Evolutionary conservation across 2,888 invertebrate genomes (phyloP), one percentile per base, ranked within the genome.

Genomic region (Volucella zonaria): DNA sequence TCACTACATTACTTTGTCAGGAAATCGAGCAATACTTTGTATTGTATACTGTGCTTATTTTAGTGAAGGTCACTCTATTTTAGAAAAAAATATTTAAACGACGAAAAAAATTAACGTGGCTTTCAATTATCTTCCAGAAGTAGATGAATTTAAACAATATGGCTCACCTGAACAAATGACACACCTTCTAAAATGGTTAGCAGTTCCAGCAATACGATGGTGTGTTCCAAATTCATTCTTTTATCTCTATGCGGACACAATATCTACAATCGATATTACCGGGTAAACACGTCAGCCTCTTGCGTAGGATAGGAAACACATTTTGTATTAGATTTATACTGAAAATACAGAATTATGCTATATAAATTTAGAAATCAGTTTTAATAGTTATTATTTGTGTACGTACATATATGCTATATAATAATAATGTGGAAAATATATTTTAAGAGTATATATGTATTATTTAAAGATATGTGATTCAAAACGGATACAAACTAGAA

Each of bases 201-300:
- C 68, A 87, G 80, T 64, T 85, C 80, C 45, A 87, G 74, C 58
- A 87, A 54, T 64, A 82, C 64, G 68, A 87, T 80, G 42, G 82
- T 71, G 67, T 77, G 61, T 66, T 85, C 85, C 66, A 87, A 77
- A 78, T 87, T 85, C 87, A 87, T 87, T 77, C 70, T 87, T 75
- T 47, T 42, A 64, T 71, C 43, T 51, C 58, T 15, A 40, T 51
- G 51, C 43, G 2, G n/a, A n/a, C 23, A 23, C n/a, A 64, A 23
- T 42, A 56, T 56, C 47, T 40, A 9, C 18, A 59, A n/a, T 40
- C 23, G 6, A 14, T 31, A 31, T 31, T 31, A 31, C 31, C 31
- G 6, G 31, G 18, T 18, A 18, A 18, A 10, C n/a, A n/a, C 9
- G 61, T 61, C 23, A 61, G 47, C 12, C 61, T 47, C 23, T 31